Conservation (phyloP, 2,113 vertebrate genomes). For the Galemys pyrenaicus region DNA sequence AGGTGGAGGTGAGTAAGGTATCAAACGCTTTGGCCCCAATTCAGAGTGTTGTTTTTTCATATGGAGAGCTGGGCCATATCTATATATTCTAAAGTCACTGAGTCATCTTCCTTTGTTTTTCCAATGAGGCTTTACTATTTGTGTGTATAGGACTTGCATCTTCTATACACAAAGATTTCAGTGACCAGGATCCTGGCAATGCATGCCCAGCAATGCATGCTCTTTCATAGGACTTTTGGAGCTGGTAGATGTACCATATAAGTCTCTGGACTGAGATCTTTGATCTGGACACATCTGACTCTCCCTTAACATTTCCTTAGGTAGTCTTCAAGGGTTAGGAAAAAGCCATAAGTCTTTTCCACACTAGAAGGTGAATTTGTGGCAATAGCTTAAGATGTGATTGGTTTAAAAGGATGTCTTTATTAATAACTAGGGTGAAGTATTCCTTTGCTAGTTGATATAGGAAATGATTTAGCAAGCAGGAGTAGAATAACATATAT, state of each 20-base stretch:
- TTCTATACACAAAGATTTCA: background rate
- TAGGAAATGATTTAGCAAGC: background rate
- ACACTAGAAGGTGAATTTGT: background rate
- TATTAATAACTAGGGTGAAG: background rate
- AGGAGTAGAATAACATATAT: background rate
- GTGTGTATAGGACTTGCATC: background rate
- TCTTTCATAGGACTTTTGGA: background rate
- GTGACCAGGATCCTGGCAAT: background rate
- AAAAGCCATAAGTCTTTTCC: background rate
- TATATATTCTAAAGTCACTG: background rate
- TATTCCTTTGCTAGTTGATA: background rate
- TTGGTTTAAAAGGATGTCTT: background rate
- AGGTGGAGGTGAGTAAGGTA: background rate
- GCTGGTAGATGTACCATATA: background rate
- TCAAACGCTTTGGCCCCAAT: background rate
- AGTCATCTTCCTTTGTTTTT: background rate
- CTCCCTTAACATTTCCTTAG: background rate
- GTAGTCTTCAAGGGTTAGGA: background rate
- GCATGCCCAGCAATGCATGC: background rate
- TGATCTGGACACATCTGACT: background rate
- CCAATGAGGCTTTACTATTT: background rate
- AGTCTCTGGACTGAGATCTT: background rate
- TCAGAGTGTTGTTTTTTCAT: background rate
- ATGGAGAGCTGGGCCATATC: background rate
- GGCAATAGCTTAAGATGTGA: background rate